Evolutionary conservation across 2,888 invertebrate species (phyloP).

Genomic region (Catocala nupta): DNA sequence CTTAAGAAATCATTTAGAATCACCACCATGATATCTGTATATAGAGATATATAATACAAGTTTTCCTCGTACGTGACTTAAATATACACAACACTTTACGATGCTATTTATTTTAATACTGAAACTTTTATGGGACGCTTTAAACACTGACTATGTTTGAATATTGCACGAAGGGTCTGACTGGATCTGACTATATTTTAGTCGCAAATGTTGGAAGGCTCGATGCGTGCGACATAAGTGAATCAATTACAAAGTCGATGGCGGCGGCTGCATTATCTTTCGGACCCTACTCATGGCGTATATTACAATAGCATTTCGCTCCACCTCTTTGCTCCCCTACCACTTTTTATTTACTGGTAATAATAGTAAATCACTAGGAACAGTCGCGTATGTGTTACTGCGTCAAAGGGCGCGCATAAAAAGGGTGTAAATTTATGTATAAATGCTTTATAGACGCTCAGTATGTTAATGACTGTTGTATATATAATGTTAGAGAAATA

Average conservation of each 20-base stretch:
- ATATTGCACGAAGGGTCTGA: conserved; percentile 39
- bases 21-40: conserved; percentile 38
- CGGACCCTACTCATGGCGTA: conserved; percentile 75
- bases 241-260: conserved; percentile 83
- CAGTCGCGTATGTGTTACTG: conserved; percentile 72
- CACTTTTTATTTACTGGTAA: conserved; percentile 86
- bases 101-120: conserved; percentile 49
- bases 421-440: conserved; percentile 78
- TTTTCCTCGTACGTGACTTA: conserved; percentile 50
- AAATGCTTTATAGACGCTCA: conserved; percentile 51
- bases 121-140: conserved; percentile 50
- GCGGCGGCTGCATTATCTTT: conserved; percentile 75
- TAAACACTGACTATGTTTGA: conserved; percentile 46
- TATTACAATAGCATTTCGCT: conserved; percentile 82
- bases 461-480: conserved; percentile 53
- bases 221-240: conserved; percentile 76
- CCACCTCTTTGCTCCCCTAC: conserved; percentile 87
- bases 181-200: conserved; percentile 34
- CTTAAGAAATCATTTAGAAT: conserved; percentile 50
- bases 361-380: conserved; percentile 84
- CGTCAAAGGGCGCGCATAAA: conserved; percentile 67
- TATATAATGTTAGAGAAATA: conserved; percentile 53
- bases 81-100: conserved; percentile 48
- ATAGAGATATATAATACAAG: conserved; percentile 21
- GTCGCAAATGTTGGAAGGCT: conserved; percentile 45